Evolutionary conservation across 2,113 vertebrate genomes (phyloP).

Genomic region (Centropus bengalensis): DNA sequence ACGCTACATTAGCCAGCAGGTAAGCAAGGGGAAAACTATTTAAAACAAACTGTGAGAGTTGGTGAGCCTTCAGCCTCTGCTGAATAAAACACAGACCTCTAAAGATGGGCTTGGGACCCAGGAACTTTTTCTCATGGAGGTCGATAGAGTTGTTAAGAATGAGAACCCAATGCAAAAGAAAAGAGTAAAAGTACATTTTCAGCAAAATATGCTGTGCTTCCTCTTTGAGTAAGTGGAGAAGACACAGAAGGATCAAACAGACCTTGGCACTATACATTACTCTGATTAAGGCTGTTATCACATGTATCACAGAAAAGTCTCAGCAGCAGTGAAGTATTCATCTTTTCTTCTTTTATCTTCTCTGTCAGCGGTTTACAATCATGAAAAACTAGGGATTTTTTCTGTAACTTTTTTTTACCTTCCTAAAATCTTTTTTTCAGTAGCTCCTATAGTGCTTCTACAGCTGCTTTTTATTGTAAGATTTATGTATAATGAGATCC

Average conservation of each 20-base stretch:
- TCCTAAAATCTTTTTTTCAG: neutral
- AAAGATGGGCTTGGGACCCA: too few relatives aligned
- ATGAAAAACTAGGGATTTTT: neutral
- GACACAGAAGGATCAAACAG: neutral
- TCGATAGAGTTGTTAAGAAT: neutral
- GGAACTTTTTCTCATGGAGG: too few relatives aligned
- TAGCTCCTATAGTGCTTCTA: neutral
- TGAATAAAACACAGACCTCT: neutral
- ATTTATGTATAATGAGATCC: neutral
- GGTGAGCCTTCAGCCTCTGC: neutral
- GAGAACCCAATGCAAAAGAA: fast-evolving
- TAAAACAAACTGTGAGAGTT: neutral
- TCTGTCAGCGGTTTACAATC: neutral
- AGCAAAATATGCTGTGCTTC: neutral
- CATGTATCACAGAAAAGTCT: neutral
- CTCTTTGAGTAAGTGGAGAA: neutral
- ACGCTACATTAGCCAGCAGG: neutral
- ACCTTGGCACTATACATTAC: neutral
- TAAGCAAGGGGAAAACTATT: neutral
- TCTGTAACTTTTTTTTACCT: neutral
- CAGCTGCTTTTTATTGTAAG: neutral
- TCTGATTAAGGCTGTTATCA: neutral
- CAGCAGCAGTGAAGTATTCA: neutral
- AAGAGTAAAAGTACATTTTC: neutral
- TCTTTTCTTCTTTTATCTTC: neutral